A percentile compares a stretch with the other conserved stretches of the same genome.
phyloP scores from a whole-genome alignment of 2,888 invertebrate species.

The Epiperipatus broadwayi region DNA sequence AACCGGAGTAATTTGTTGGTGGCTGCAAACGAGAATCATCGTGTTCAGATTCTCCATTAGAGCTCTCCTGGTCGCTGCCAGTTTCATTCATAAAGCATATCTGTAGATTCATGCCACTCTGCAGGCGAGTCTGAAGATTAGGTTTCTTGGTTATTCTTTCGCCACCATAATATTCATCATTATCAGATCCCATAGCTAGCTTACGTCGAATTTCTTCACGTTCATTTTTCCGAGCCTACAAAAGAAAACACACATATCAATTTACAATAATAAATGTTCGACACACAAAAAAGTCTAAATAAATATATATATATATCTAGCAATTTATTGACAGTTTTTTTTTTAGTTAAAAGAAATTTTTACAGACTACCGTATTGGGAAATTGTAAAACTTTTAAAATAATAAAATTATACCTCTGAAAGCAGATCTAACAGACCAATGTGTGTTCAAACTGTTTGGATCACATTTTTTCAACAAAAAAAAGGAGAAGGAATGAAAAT shows the following conservation, averaged over 20 bases:
- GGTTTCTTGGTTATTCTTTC: slow-evolving; percentile 61
- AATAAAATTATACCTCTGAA: too few species aligned
- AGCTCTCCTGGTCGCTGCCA: slow-evolving; percentile 60
- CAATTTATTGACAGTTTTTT: too few species aligned
- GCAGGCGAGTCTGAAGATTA: slow-evolving; percentile 60
- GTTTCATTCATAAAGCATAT: slow-evolving; percentile 91
- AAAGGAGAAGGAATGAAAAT: too few species aligned
- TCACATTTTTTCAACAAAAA: too few species aligned
- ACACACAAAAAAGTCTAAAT: too few species aligned
- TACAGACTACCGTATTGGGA: too few species aligned
- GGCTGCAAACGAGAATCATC: not conserved
- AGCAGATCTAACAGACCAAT: too few species aligned
- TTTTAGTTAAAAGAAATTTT: too few species aligned
- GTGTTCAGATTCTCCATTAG: not conserved
- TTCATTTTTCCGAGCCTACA: slow-evolving; percentile 61
- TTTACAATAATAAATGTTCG: slow-evolving; percentile 1
- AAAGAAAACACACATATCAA: slow-evolving; percentile 17
- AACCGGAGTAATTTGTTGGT: not conserved
- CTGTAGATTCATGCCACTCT: slow-evolving; percentile 61
- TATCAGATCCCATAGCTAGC: slow-evolving; percentile 51
- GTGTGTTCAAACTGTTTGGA: too few species aligned
- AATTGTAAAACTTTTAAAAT: too few species aligned
- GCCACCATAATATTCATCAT: slow-evolving; percentile 44
- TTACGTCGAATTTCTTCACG: slow-evolving; percentile 73
- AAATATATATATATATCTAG: too few species aligned